A percentile compares a stretch with the other conserved stretches of the same genome.
Evolutionary conservation across 2,888 invertebrate genomes (phyloP).

Genomic region (Cephus sareptanus): DNA sequence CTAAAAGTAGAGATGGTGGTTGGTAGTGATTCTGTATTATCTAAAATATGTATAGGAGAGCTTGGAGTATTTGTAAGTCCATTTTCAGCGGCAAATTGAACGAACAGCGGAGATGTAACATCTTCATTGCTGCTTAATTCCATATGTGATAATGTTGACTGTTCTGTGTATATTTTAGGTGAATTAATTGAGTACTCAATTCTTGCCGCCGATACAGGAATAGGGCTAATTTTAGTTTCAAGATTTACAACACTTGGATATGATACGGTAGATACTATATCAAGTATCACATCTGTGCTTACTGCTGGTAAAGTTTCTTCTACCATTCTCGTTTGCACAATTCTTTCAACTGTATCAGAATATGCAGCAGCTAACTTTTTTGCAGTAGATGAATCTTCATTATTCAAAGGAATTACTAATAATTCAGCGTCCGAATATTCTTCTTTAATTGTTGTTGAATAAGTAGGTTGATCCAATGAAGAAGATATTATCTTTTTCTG

Average conservation of each 20-base stretch:
- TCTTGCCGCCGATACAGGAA: not conserved
- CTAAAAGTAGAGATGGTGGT: not conserved
- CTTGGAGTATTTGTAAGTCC: not conserved
- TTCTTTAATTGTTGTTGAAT: not conserved
- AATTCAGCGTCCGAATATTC: not conserved
- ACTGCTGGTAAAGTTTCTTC: not conserved
- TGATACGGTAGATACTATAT: not conserved
- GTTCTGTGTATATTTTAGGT: not conserved
- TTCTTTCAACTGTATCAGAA: not conserved
- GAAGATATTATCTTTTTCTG: not conserved
- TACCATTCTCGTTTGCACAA: not conserved
- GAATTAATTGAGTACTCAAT: not conserved
- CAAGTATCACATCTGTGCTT: not conserved
- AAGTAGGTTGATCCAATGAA: not conserved
- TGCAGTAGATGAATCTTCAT: not conserved
- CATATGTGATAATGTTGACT: not conserved
- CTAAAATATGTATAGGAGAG: not conserved
- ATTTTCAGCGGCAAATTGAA: not conserved
- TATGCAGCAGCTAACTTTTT: not conserved
- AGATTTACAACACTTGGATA: not conserved
- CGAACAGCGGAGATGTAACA: not conserved
- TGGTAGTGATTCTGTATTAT: not conserved
- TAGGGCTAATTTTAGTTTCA: not conserved
- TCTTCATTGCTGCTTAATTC: not conserved
- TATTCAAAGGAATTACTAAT: not conserved